These are phyloP conservation scores for Melikaiella ostensackeni DNA, from an alignment of 2,888 invertebrate species.

Conservation along the genomic window DNA sequence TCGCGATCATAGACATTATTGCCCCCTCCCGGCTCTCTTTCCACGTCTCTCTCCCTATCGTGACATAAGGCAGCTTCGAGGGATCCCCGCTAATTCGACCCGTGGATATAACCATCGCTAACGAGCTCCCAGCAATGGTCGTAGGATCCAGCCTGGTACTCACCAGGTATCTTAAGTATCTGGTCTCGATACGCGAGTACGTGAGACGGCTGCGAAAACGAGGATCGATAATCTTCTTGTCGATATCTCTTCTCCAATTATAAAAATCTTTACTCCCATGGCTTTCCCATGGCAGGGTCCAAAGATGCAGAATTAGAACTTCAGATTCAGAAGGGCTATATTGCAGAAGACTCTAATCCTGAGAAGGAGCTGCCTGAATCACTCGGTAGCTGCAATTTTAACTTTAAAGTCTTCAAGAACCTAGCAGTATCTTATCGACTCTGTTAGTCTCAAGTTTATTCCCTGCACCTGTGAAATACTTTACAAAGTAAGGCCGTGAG, in stretches of 20 bases:
- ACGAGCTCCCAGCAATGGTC: constrained; percentile 17
- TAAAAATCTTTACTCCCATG: constrained; percentile 4
- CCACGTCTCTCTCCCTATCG: constrained; percentile 37
- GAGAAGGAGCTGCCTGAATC: too few relatives aligned
- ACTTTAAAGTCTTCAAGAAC: neutral
- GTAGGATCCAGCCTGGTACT: constrained; percentile 15
- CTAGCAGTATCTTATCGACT: too few relatives aligned
- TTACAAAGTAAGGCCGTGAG: neutral
- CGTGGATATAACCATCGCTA: constrained; percentile 9
- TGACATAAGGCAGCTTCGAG: constrained; percentile 27
- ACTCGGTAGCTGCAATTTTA: neutral
- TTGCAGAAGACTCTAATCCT: too few relatives aligned
- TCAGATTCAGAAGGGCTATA: neutral
- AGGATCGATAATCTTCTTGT: constrained; percentile 26
- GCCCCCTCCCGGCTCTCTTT: constrained; percentile 50
- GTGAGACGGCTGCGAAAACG: constrained; percentile 33
- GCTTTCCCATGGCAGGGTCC: neutral
- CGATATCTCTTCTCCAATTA: neutral
- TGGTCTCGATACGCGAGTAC: constrained; percentile 26
- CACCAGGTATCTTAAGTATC: constrained; percentile 30
- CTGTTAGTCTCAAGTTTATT: neutral
- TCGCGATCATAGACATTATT: constrained; percentile 71
- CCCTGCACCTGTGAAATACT: neutral
- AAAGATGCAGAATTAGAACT: constrained; percentile 4
- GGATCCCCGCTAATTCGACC: constrained; percentile 37